Conservation (phyloP, 2,797 vertebrate species). For the Tragopan temminckii region DNA sequence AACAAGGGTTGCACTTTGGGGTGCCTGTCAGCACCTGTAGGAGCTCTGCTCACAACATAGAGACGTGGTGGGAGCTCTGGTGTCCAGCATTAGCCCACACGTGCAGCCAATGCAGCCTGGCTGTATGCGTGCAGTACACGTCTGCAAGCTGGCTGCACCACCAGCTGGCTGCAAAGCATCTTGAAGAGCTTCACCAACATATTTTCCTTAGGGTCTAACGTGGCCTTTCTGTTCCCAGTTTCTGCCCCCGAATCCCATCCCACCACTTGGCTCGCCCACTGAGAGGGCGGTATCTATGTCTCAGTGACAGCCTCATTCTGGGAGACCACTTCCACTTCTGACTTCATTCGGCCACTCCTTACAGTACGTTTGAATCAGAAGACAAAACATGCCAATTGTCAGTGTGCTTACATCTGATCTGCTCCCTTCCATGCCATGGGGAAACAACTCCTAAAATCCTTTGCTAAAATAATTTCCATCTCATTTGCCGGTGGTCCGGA, state of each 20-base stretch:
- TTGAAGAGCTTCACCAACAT: background rate
- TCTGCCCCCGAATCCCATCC: background rate
- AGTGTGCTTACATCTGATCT: background rate
- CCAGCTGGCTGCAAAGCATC: background rate
- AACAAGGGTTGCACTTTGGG: background rate
- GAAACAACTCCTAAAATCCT: background rate
- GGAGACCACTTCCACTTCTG: background rate
- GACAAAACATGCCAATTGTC: background rate
- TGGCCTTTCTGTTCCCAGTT: background rate
- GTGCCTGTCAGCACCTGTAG: background rate
- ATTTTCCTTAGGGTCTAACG: background rate
- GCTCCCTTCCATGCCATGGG: background rate
- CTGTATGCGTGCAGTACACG: accelerated
- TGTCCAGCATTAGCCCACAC: background rate
- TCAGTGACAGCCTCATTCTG: background rate
- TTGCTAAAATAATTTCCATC: background rate
- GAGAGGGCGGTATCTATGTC: background rate
- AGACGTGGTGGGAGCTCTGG: background rate
- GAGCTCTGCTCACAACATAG: background rate
- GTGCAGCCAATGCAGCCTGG: background rate
- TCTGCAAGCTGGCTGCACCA: background rate
- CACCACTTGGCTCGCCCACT: background rate
- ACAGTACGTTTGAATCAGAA: background rate
- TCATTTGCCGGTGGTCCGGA: background rate
- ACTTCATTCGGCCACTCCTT: background rate